These are phyloP conservation scores for Meriones psammophilus DNA, from an alignment of 2,797 vertebrate genomes.

Conservation along the genomic window DNA sequence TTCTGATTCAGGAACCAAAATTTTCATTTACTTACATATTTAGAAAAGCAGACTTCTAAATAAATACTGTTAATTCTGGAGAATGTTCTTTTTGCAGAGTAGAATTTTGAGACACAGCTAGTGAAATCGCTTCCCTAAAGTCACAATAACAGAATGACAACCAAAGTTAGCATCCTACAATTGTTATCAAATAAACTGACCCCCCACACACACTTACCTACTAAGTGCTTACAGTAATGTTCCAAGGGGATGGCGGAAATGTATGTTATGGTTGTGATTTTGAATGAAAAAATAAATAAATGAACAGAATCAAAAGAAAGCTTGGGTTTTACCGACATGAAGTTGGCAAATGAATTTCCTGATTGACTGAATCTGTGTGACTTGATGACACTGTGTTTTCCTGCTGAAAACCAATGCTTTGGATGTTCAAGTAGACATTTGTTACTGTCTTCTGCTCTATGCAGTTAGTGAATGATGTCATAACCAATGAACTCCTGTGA, in stretches of 20 bases:
- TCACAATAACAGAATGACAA: slow-evolving; percentile 34
- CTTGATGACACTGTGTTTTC: background rate
- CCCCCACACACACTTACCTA: background rate
- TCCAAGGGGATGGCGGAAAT: background rate
- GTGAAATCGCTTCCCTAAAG: slow-evolving; percentile 21
- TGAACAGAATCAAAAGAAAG: slow-evolving; percentile 23
- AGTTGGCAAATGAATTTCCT: slow-evolving; percentile 18
- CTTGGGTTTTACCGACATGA: background rate
- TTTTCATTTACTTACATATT: slow-evolving; percentile 52
- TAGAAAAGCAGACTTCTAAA: slow-evolving; percentile 65
- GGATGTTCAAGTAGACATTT: slow-evolving; percentile 9
- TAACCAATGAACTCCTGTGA: slow-evolving; percentile 32
- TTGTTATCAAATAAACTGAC: slow-evolving; percentile 5
- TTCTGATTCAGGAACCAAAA: slow-evolving; percentile 58
- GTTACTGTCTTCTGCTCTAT: slow-evolving; percentile 13
- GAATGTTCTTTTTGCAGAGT: slow-evolving; percentile 23
- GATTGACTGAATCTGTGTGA: background rate
- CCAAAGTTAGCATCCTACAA: background rate
- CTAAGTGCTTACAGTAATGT: background rate
- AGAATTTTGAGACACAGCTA: slow-evolving; percentile 48
- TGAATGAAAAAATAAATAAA: slow-evolving; percentile 8
- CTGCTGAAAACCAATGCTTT: background rate
- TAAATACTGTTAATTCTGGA: slow-evolving; percentile 57
- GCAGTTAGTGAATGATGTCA: background rate
- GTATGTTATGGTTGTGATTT: background rate